A percentile compares a stretch with the other conserved stretches of the same genome.
Evolutionary conservation across 2,797 vertebrate species (phyloP).

Genomic region (Nyctalus aviator): DNA sequence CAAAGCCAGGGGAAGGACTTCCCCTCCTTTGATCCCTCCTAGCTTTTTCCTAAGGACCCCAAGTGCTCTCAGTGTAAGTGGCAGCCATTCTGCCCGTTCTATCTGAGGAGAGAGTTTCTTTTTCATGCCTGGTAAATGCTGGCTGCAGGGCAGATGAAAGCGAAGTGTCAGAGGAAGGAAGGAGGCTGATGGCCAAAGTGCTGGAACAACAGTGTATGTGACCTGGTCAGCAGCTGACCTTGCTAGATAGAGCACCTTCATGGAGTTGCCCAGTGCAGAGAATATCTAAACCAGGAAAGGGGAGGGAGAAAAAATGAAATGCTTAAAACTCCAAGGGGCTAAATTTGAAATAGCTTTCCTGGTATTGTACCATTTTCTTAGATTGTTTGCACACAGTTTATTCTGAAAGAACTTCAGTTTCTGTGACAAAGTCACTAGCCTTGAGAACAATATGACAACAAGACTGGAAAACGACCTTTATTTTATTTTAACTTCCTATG

Average conservation of each 20-base stretch:
- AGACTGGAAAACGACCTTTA: background rate
- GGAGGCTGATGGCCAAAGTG: background rate
- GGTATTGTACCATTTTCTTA: background rate
- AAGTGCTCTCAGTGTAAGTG: conserved; percentile 9
- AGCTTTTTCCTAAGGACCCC: background rate
- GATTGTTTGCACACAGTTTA: background rate
- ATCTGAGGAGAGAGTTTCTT: background rate
- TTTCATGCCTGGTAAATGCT: background rate
- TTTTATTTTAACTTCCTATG: background rate
- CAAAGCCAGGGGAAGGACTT: background rate
- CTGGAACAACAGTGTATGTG: background rate
- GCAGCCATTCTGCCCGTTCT: background rate
- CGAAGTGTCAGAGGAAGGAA: background rate
- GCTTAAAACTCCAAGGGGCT: background rate
- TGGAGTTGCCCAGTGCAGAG: background rate
- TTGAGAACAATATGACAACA: background rate
- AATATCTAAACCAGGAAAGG: background rate
- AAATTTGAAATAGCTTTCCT: background rate
- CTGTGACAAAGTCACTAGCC: background rate
- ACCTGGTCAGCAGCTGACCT: background rate
- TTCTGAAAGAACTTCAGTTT: conserved; percentile 14
- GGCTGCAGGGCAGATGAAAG: background rate
- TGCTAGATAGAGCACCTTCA: background rate
- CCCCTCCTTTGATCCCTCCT: background rate
- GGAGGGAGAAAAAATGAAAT: background rate